A percentile compares a stretch with the other conserved stretches of the same genome.
These are phyloP conservation scores for Oncorhynchus gorbuscha DNA, from an alignment of 2,113 vertebrate genomes.

Conservation along the genomic window DNA sequence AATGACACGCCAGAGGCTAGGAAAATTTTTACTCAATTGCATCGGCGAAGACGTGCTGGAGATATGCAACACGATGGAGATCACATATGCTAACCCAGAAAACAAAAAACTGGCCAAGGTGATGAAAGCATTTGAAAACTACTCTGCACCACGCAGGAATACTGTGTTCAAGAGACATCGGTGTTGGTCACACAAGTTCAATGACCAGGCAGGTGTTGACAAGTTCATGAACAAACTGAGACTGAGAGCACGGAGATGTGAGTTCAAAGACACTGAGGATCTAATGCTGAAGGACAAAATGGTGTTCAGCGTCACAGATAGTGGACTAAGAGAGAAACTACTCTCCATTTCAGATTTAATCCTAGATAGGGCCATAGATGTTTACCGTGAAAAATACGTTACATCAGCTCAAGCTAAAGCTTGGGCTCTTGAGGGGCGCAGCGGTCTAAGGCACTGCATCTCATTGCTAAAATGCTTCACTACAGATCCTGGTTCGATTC, in stretches of 20 bases:
- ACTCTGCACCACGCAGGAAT: too few relatives aligned
- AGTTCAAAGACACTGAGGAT: not conserved
- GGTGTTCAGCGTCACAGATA: not conserved
- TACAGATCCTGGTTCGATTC: too few relatives aligned
- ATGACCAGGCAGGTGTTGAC: too few relatives aligned
- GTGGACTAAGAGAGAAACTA: too few relatives aligned
- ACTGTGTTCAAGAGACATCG: too few relatives aligned
- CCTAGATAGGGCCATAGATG: not conserved
- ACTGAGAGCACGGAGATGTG: not conserved
- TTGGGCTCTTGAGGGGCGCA: too few relatives aligned
- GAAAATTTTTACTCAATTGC: not conserved
- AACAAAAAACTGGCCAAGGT: not conserved
- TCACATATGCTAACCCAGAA: not conserved
- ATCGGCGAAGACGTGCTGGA: not conserved
- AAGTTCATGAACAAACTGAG: not conserved
- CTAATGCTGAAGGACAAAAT: not conserved
- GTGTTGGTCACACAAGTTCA: too few relatives aligned
- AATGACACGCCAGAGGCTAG: not conserved
- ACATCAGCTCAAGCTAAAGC: too few relatives aligned
- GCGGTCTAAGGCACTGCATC: too few relatives aligned
- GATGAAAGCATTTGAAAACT: too few relatives aligned
- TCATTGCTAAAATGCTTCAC: too few relatives aligned
- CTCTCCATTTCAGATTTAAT: not conserved
- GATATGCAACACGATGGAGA: not conserved
- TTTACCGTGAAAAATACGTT: too few relatives aligned